These are phyloP conservation scores for Mythimna pallens DNA, from an alignment of 2,888 invertebrate species.

Conservation along the genomic window DNA sequence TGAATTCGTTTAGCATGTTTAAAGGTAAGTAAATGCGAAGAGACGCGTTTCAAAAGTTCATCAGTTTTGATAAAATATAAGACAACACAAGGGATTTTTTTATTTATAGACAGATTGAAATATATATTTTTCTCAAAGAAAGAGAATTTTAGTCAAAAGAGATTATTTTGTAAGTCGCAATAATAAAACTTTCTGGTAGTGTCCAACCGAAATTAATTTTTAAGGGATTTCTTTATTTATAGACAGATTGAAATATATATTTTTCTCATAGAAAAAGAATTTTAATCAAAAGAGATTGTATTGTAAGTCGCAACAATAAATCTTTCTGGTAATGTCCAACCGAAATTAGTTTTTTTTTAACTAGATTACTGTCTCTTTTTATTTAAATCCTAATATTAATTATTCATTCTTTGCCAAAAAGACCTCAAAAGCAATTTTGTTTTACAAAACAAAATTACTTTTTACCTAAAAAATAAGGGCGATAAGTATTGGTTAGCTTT, in stretches of 20 bases:
- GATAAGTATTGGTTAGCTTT: too few species aligned
- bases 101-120: slow-evolving; percentile 1
- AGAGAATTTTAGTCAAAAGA: slow-evolving; percentile 5
- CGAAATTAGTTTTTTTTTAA: too few species aligned
- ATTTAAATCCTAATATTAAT: too few species aligned
- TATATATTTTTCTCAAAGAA: neutral
- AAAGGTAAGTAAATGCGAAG: slow-evolving; percentile 2
- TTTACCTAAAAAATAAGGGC: too few species aligned
- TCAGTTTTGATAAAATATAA: neutral
- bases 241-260: neutral
- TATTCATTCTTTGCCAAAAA: too few species aligned
- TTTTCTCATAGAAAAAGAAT: neutral
- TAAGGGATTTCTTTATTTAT: neutral
- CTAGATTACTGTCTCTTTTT: too few species aligned
- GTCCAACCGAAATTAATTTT: too few species aligned
- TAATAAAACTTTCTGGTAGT: slow-evolving; percentile 9
- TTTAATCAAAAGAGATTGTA: slow-evolving; percentile 4
- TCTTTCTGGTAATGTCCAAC: neutral
- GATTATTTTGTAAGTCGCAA: neutral
- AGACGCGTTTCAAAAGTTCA: neutral
- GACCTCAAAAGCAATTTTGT: too few species aligned
- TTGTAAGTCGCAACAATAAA: slow-evolving; percentile 13
- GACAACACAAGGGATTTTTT: neutral
- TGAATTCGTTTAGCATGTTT: slow-evolving; percentile 19
- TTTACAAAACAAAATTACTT: too few species aligned